Conservation (phyloP, 1,140 invertebrate genomes). For the Oreohelix idahoensis region DNA sequence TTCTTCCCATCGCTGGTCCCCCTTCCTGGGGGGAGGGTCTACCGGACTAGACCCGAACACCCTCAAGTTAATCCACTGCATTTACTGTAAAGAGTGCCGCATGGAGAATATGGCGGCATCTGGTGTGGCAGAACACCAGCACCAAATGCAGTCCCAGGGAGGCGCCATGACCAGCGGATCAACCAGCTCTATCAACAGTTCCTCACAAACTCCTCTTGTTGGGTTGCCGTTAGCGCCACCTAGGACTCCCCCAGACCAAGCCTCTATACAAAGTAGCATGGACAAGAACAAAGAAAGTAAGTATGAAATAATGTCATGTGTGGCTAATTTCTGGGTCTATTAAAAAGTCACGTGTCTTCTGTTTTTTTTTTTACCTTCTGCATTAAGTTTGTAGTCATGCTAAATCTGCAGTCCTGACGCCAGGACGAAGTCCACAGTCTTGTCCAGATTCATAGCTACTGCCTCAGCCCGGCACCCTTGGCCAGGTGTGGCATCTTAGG, state of each 20-base stretch:
- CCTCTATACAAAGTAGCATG: conserved; percentile 91
- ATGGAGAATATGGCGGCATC: conserved; percentile 72
- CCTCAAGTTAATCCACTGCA: conserved; percentile 71
- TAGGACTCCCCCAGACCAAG: conserved; percentile 93
- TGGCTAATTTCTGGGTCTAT: background rate
- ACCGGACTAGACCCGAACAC: conserved; percentile 62
- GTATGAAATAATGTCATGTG: conserved; percentile 69
- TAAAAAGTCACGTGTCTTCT: background rate
- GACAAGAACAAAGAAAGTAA: conserved; percentile 98
- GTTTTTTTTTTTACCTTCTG: too few species aligned
- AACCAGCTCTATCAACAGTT: background rate
- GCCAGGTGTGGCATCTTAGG: too few species aligned
- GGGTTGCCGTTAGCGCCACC: background rate
- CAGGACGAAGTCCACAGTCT: too few species aligned
- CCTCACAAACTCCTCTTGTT: conserved; percentile 24
- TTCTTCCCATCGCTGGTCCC: conserved; percentile 61
- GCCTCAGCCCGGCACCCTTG: too few species aligned
- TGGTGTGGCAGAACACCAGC: conserved; percentile 48
- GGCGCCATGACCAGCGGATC: background rate
- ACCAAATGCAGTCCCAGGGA: background rate
- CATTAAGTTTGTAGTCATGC: too few species aligned
- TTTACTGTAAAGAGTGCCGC: conserved; percentile 78
- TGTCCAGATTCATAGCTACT: background rate
- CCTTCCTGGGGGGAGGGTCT: conserved; percentile 61
- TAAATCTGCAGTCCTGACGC: too few species aligned